Evolutionary conservation across 2,797 vertebrate genomes (phyloP).

Genomic region (Channa striata): DNA sequence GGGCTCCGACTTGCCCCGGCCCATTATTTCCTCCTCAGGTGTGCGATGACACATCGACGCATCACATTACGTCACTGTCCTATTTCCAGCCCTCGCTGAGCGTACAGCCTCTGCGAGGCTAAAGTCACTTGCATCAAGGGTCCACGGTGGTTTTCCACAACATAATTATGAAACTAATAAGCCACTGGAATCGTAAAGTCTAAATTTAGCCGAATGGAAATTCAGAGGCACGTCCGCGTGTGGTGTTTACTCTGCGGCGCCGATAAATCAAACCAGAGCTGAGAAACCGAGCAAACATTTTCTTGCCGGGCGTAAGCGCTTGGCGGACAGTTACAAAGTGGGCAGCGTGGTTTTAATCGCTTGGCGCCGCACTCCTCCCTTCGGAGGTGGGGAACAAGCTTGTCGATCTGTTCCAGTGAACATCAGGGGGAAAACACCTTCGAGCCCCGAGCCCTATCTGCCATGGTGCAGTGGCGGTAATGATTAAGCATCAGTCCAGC

Average conservation of each 20-base stretch:
- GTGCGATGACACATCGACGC: background rate
- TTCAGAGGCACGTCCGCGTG: conserved; percentile 10
- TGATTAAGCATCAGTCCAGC: conserved; percentile 80
- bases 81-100: background rate
- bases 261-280: conserved; percentile 61
- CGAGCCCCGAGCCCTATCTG: conserved; percentile 75
- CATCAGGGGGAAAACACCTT: conserved; percentile 77
- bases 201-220: conserved; percentile 15
- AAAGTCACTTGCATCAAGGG: background rate
- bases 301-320: conserved; percentile 39
- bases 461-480: conserved; percentile 72
- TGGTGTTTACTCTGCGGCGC: conserved; percentile 35
- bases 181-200: background rate
- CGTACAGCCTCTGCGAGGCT: background rate
- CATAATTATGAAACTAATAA: conserved; percentile 4
- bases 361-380: conserved; percentile 64
- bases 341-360: conserved; percentile 76
- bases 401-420: conserved; percentile 77
- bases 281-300: conserved; percentile 57
- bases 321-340: conserved; percentile 77
- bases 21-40: background rate
- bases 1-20: background rate
- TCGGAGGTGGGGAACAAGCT: conserved; percentile 72
- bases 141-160: background rate
- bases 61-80: background rate